Evolutionary conservation across 2,797 vertebrate species (phyloP).

Genomic region (Periophthalmus magnuspinnatus): DNA sequence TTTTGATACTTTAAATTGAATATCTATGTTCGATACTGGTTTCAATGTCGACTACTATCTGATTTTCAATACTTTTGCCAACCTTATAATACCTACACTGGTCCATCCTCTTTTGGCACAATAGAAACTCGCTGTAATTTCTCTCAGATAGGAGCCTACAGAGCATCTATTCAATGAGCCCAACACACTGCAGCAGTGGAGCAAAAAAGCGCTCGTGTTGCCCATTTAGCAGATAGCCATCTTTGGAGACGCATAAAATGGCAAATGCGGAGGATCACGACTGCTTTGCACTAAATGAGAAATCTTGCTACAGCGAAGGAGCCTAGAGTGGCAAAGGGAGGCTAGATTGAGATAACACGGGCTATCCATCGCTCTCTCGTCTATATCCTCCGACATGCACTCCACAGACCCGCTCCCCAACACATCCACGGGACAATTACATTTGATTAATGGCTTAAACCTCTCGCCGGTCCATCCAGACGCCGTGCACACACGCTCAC

Average conservation of each 20-base stretch:
- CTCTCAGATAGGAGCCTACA: conserved; percentile 15
- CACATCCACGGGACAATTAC: conserved; percentile 55
- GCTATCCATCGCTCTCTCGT: neutral
- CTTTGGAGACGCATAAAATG: conserved; percentile 57
- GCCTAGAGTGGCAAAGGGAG: conserved; percentile 34
- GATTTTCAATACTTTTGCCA: too few species aligned
- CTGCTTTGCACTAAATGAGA: conserved; percentile 40
- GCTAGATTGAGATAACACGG: conserved; percentile 50
- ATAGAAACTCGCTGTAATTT: neutral
- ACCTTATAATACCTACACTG: neutral
- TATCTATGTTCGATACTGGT: too few species aligned
- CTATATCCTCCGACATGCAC: neutral
- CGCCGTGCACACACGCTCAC: neutral
- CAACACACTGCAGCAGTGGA: conserved; percentile 26
- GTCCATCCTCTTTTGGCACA: neutral
- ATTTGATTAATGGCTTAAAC: conserved; percentile 59
- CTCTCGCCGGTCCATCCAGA: conserved; percentile 30
- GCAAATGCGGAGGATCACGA: conserved; percentile 52
- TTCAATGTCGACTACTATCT: too few species aligned
- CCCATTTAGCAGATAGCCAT: conserved; percentile 58
- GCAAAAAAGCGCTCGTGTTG: conserved; percentile 31
- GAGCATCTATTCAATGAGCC: conserved; percentile 16
- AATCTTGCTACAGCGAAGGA: conserved; percentile 41
- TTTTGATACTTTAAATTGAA: too few species aligned
- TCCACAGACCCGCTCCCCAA: neutral